A percentile compares a stretch with the other conserved stretches of the same genome.
Evolutionary conservation across 2,113 vertebrate species (phyloP).

Genomic region (Megaptera novaeangliae): DNA sequence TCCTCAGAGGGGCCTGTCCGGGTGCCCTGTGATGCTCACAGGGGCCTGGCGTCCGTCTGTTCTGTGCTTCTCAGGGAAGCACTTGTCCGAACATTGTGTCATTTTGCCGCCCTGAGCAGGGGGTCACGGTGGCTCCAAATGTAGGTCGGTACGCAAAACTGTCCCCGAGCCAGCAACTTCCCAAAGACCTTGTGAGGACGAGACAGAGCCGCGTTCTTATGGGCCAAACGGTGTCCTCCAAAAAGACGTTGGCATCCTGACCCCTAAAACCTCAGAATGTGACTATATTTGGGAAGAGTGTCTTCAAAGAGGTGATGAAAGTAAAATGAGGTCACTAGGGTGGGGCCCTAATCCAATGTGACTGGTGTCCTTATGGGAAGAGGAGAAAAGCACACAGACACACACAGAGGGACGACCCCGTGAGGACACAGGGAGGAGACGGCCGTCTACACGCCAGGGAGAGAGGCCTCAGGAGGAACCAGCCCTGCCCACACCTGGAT

Average conservation of each 20-base stretch:
- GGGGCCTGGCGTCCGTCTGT: background rate
- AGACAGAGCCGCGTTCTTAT: no score
- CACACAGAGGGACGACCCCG: accelerated
- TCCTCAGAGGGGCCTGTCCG: background rate
- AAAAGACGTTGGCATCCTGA: background rate
- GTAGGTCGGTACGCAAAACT: accelerated
- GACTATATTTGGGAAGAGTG: background rate
- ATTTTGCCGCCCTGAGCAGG: no score
- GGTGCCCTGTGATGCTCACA: background rate
- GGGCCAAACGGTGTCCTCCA: background rate
- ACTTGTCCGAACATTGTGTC: background rate
- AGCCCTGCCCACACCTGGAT: accelerated
- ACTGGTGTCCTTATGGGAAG: accelerated
- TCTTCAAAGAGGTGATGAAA: background rate
- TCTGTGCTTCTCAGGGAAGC: background rate
- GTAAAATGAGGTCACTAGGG: background rate
- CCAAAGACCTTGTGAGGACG: background rate
- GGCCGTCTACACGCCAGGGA: accelerated
- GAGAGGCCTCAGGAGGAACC: background rate
- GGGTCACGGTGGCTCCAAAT: accelerated
- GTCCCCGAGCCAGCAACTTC: background rate
- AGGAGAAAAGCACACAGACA: background rate
- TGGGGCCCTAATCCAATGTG: background rate
- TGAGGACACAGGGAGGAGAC: background rate
- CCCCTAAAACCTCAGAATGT: background rate